Percentiles rank a stretch among this genome's conserved stretches.
phyloP scores from a whole-genome alignment of 2,797 vertebrate genomes.

The Cottoperca gobio region DNA sequence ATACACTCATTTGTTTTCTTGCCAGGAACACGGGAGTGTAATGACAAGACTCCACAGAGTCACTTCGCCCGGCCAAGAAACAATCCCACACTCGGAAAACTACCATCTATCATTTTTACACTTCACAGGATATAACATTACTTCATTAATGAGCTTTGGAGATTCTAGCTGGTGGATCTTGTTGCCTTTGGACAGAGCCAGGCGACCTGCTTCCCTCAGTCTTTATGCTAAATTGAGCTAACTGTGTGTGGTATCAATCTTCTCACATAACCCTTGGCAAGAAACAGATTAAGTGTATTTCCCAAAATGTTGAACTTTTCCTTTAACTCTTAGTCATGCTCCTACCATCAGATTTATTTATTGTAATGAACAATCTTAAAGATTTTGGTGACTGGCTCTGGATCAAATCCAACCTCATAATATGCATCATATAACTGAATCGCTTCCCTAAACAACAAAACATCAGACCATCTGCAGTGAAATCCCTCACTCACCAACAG shows the following conservation, averaged over 20 bases:
- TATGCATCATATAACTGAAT: background rate
- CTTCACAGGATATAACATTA: background rate
- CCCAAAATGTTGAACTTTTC: too few relatives aligned
- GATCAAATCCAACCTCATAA: background rate
- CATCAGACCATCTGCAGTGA: slow-evolving; percentile 5
- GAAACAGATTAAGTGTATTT: too few relatives aligned
- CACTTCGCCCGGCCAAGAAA: too few relatives aligned
- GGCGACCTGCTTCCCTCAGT: too few relatives aligned
- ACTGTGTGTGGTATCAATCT: too few relatives aligned
- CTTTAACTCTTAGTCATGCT: background rate
- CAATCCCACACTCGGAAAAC: background rate
- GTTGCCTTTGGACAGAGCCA: too few relatives aligned
- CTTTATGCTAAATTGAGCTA: too few relatives aligned
- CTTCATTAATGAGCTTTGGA: background rate
- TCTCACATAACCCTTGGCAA: too few relatives aligned
- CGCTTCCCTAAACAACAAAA: slow-evolving; percentile 3
- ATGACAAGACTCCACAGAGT: background rate
- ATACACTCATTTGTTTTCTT: background rate
- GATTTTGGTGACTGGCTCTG: background rate
- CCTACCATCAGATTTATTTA: background rate
- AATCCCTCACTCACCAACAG: slow-evolving; percentile 62
- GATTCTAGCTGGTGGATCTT: background rate
- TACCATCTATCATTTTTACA: background rate
- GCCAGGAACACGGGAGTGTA: background rate
- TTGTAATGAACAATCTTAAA: background rate